A percentile compares a stretch with the other conserved stretches of the same genome.
phyloP scores from a whole-genome alignment of 2,797 vertebrate genomes.

The Podarcis siculus region DNA sequence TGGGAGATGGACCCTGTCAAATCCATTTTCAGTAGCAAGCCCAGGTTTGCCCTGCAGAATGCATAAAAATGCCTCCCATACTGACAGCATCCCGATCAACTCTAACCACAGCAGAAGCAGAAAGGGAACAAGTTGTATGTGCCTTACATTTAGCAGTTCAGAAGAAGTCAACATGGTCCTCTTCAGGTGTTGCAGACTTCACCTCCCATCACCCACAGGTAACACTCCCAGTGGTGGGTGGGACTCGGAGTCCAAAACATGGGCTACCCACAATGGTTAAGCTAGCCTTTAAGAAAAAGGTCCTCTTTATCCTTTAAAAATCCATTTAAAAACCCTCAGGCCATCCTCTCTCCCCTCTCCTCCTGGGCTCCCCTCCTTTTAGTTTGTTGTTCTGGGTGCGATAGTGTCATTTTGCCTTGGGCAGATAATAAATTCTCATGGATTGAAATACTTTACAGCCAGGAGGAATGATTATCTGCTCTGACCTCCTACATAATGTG shows the following conservation, averaged over 20 bases:
- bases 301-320: background rate
- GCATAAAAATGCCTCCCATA: background rate
- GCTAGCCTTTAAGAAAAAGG: background rate
- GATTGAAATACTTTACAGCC: constrained; percentile 15
- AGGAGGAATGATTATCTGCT: constrained; percentile 18
- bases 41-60: background rate
- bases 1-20: too few relatives aligned
- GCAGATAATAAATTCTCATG: constrained; percentile 13
- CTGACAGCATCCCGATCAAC: background rate
- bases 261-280: background rate
- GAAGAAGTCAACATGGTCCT: too few relatives aligned
- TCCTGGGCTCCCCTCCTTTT: background rate
- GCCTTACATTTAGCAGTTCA: background rate
- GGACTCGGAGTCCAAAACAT: too few relatives aligned
- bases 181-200: too few relatives aligned
- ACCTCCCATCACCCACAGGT: too few relatives aligned
- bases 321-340: background rate
- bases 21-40: too few relatives aligned
- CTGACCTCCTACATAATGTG: constrained; percentile 25
- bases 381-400: background rate
- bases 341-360: background rate
- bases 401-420: constrained; percentile 2
- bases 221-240: too few relatives aligned
- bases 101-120: background rate
- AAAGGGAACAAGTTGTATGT: background rate